Evolutionary conservation across 2,113 vertebrate genomes (phyloP).

Genomic region (Phylloscopus trochiloides): DNA sequence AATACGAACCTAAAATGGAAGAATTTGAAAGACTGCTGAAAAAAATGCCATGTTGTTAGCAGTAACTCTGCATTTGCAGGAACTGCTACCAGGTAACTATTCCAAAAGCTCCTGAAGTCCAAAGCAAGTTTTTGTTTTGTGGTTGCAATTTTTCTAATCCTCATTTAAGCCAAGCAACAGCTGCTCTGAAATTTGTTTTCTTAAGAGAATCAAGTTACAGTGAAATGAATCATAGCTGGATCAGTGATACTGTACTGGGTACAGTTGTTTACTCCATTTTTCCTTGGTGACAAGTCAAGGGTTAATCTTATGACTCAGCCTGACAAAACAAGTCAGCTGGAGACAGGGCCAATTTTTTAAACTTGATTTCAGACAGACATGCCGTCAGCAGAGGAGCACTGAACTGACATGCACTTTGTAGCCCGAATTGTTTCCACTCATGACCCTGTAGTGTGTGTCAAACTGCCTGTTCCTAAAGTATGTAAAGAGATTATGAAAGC

Average conservation of each 20-base stretch:
- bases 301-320: conserved; percentile 78
- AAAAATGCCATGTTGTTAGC: neutral
- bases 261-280: conserved; percentile 73
- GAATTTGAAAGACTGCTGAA: neutral
- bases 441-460: conserved; percentile 57
- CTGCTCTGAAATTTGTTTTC: conserved; percentile 69
- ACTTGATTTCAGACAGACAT: conserved; percentile 76
- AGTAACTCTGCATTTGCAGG: neutral
- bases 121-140: conserved; percentile 16
- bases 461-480: conserved; percentile 60
- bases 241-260: conserved; percentile 51
- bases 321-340: conserved; percentile 80
- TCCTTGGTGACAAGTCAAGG: conserved; percentile 73
- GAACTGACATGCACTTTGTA: conserved; percentile 68
- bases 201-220: conserved; percentile 71
- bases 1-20: neutral
- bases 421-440: conserved; percentile 68
- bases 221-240: conserved; percentile 65
- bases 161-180: conserved; percentile 71
- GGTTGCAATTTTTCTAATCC: conserved; percentile 41
- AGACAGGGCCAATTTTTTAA: conserved; percentile 75
- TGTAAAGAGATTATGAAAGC: conserved; percentile 64
- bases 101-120: neutral
- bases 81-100: neutral
- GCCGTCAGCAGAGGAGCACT: conserved; percentile 68